A percentile compares a stretch with the other conserved stretches of the same genome.
Conservation (phyloP, 2,113 vertebrate genomes). For the Sardina pilchardus region DNA sequence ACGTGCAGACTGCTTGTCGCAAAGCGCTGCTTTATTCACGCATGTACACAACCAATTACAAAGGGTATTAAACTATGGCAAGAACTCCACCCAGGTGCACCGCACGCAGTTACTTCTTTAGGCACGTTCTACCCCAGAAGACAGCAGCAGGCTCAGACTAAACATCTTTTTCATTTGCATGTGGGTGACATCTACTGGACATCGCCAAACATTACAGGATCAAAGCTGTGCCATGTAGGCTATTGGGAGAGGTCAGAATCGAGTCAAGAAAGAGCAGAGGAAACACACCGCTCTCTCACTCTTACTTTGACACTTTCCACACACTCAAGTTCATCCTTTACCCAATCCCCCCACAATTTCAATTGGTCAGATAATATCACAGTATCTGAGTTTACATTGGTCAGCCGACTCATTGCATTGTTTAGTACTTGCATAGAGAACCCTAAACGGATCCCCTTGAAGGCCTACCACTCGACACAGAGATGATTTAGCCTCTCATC, state of each 20-base stretch:
- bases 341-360: no score
- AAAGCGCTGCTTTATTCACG: neutral
- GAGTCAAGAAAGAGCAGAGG: neutral
- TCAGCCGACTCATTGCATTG: no score
- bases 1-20: neutral
- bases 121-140: neutral
- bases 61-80: neutral
- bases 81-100: neutral
- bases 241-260: neutral
- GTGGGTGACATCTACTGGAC: conserved; percentile 9
- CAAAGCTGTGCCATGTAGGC: neutral
- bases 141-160: neutral
- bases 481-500: neutral
- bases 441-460: no score
- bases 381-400: no score
- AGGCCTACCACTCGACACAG: neutral
- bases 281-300: no score
- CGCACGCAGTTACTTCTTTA: neutral
- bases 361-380: no score
- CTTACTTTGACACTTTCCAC: no score
- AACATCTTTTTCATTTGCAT: neutral
- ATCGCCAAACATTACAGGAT: neutral
- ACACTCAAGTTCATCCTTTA: no score
- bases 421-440: no score
- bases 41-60: neutral